Percentiles rank a stretch among this genome's conserved stretches.
These are phyloP conservation scores for Myodes glareolus DNA, from an alignment of 2,113 vertebrate species.

Conservation along the genomic window DNA sequence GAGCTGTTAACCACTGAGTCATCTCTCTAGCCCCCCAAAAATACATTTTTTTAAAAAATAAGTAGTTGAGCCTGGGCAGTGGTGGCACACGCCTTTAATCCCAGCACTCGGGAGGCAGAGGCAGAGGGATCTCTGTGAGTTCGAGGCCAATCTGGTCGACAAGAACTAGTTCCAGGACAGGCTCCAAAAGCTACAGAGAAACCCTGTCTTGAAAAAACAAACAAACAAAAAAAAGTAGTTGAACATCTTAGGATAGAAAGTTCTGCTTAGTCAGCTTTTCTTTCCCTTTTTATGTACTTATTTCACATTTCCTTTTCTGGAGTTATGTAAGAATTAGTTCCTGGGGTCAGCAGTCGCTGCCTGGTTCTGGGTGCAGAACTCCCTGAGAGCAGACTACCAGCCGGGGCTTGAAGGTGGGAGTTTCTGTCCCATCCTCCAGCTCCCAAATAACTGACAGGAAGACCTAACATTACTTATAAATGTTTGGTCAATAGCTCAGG, in stretches of 20 bases:
- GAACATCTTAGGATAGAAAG: neutral
- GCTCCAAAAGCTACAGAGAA: too few species aligned
- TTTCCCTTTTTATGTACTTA: neutral
- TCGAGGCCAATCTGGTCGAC: too few species aligned
- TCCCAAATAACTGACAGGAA: too few species aligned
- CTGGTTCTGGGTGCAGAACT: neutral
- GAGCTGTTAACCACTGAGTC: neutral
- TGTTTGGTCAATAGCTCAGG: too few species aligned
- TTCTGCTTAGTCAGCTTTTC: constrained; percentile 22
- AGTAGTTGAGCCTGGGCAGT: neutral
- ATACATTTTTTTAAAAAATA: neutral
- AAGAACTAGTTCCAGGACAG: too few species aligned
- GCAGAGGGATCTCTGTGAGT: too few species aligned
- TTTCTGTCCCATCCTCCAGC: too few species aligned
- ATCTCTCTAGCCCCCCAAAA: neutral
- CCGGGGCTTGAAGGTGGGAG: neutral
- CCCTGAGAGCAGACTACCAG: neutral
- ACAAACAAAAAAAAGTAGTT: neutral
- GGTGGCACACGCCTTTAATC: too few species aligned
- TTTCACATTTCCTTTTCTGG: neutral
- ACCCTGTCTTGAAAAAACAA: too few species aligned
- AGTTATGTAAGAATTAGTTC: neutral
- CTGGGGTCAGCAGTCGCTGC: neutral
- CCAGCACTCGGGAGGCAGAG: too few species aligned
- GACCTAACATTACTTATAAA: too few species aligned